Base-by-base conservation (phyloP, 2,113 vertebrate species). In the Mesocricetus auratus region DNA sequence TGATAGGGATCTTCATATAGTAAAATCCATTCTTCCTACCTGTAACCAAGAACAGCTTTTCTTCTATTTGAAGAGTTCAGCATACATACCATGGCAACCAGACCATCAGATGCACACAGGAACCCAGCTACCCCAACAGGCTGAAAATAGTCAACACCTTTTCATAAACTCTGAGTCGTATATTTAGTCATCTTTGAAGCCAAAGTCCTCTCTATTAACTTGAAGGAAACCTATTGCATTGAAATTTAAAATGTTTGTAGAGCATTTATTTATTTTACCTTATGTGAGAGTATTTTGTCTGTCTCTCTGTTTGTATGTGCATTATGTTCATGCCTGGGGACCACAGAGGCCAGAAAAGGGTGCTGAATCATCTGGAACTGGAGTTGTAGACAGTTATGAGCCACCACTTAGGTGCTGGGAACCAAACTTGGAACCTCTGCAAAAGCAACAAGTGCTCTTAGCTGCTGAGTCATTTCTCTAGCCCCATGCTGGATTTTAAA, bases 31-130 rank as follows among this genome's bases (percentile, higher is more conserved):
- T 79, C 58, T 85, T 64, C 39, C 42, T 58, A 21, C 31, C 4
- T 1, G 53, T 47, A 24, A 81, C 58, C 86, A 39, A 81, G 85
- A 96, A 66, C 31, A 50, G 3, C 24, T 36, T 93, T 3, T 31
- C 11, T 19, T 96, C 19, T 68, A 19, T 69, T 91, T 95, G 82
- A 77, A 64, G 71, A 77, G 58, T 15, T 15, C 53, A 90, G 53
- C 86, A 93, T 77, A 15, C 53, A n/a, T 21, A 82, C 93, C 91
- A 75, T 75, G 88, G 96, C 95, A 96, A 90, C 96, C 12, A 24
- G n/a, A 7, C 26, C 6, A 12, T 62, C 77, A 50, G 45, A 39
- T 24, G n/a, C 4, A 45, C 31, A 16, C 16, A 0, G 22, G 50
- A 45, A 60, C 73, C 82, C 64, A 88, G 60, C 79, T 90, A 86